phyloP scores from a whole-genome alignment of 2,797 vertebrate species.

The Pelobates cultripes region DNA sequence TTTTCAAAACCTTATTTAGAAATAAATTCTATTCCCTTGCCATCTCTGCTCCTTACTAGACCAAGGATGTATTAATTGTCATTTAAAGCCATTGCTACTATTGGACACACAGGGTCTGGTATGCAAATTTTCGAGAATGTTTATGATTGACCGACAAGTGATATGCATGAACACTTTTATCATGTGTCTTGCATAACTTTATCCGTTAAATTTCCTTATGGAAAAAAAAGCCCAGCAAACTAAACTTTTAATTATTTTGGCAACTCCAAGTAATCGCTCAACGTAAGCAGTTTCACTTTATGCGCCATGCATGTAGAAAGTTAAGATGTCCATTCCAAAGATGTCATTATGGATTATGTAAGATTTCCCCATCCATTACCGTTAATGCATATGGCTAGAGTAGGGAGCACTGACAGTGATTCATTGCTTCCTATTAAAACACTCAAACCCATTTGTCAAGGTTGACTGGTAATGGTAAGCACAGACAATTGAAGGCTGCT shows the following conservation, averaged over 20 bases:
- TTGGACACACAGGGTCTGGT: too few relatives aligned
- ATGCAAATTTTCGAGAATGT: too few relatives aligned
- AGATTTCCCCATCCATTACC: slow-evolving; percentile 35
- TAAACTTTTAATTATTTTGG: neutral
- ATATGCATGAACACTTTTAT: too few relatives aligned
- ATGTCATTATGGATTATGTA: slow-evolving; percentile 30
- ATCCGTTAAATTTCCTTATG: too few relatives aligned
- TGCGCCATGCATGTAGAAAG: slow-evolving; percentile 19
- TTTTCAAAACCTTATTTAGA: too few relatives aligned
- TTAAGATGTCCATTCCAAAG: slow-evolving; percentile 23
- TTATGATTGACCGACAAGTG: too few relatives aligned
- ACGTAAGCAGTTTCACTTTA: neutral
- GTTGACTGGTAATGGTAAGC: slow-evolving; percentile 31
- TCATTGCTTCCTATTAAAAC: slow-evolving; percentile 48
- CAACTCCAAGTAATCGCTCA: neutral
- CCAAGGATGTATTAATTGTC: too few relatives aligned
- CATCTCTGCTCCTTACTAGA: too few relatives aligned
- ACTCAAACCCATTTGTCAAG: slow-evolving; percentile 44
- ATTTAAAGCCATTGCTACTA: too few relatives aligned
- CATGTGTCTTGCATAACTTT: too few relatives aligned
- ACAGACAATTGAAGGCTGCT: slow-evolving; percentile 24
- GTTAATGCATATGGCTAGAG: slow-evolving; percentile 46
- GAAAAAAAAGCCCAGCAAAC: too few relatives aligned
- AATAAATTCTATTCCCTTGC: too few relatives aligned
- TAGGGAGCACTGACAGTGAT: slow-evolving; percentile 43